These are phyloP conservation scores for Notolabrus celidotus DNA, from an alignment of 2,797 vertebrate species.

Conservation along the genomic window DNA sequence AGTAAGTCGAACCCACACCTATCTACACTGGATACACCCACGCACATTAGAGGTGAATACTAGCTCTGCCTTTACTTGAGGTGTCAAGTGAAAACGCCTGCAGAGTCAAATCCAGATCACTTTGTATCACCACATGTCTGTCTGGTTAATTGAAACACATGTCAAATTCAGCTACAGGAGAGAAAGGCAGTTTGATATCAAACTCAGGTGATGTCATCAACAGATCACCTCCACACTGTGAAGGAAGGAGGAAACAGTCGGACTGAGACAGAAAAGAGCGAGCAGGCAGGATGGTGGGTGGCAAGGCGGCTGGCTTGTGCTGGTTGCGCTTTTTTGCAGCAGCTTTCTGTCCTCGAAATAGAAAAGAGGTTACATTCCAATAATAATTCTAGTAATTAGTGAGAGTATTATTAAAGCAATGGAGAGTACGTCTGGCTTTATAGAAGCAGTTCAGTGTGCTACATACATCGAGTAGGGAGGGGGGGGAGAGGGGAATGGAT, in stretches of 20 bases:
- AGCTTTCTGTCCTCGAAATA: constrained; percentile 76
- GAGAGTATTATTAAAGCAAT: constrained; percentile 70
- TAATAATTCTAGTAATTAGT: constrained; percentile 86
- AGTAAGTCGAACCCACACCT: too few relatives aligned
- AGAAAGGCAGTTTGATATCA: constrained; percentile 37
- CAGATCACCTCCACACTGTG: constrained; percentile 21
- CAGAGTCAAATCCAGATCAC: constrained; percentile 46
- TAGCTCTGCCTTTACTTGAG: too few relatives aligned
- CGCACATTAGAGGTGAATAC: too few relatives aligned
- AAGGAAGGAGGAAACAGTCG: constrained; percentile 21
- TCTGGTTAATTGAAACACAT: constrained; percentile 32
- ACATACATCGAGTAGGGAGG: constrained; percentile 64
- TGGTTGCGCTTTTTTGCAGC: constrained; percentile 36
- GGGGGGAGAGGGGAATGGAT: neutral
- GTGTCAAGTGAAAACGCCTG: constrained; percentile 23
- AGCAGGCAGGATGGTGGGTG: neutral
- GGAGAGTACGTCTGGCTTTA: constrained; percentile 62
- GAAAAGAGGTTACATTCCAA: constrained; percentile 87
- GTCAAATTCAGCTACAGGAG: constrained; percentile 42
- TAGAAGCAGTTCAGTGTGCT: constrained; percentile 80
- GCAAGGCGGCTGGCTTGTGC: constrained; percentile 37
- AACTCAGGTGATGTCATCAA: constrained; percentile 52
- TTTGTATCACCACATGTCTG: too few relatives aligned
- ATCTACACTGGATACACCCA: too few relatives aligned
- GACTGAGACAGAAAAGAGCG: constrained; percentile 18